Conservation (phyloP, 2,797 vertebrate species). For the Myotis pilosus region DNA sequence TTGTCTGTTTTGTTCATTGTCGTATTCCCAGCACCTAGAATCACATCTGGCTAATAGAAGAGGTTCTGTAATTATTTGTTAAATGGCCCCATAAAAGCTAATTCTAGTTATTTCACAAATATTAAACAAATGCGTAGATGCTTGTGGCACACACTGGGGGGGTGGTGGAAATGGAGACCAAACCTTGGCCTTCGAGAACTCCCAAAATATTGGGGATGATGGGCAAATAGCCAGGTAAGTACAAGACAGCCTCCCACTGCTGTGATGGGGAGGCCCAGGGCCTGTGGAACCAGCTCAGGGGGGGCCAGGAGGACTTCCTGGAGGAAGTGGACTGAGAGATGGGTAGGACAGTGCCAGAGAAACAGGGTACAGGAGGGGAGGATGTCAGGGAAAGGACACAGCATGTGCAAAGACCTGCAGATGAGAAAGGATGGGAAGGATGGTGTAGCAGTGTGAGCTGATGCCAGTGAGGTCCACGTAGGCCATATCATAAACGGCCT, state of each 20-base stretch:
- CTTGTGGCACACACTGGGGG: background rate
- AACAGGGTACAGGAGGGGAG: background rate
- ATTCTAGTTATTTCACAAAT: slow-evolving; percentile 11
- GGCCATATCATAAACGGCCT: background rate
- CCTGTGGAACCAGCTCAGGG: background rate
- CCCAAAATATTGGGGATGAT: background rate
- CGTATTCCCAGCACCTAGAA: background rate
- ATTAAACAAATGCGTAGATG: background rate
- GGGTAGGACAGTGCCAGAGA: background rate
- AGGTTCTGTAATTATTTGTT: background rate
- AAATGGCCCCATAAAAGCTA: background rate
- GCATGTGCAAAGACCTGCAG: background rate
- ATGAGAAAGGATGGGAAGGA: background rate
- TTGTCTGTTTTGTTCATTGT: background rate
- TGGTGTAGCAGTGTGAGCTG: background rate
- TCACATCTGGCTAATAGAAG: background rate
- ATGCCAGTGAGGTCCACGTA: background rate
- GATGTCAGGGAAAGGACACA: background rate
- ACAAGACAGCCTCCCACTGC: background rate
- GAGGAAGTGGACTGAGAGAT: slow-evolving; percentile 26
- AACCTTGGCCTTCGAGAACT: background rate
- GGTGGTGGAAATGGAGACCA: background rate
- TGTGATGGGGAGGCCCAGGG: background rate
- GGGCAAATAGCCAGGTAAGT: background rate
- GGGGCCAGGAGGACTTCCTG: background rate